A percentile compares a stretch with the other conserved stretches of the same genome.
Evolutionary conservation across 1,140 invertebrate genomes (phyloP).

Genomic region (Drosophila parabipectinata): DNA sequence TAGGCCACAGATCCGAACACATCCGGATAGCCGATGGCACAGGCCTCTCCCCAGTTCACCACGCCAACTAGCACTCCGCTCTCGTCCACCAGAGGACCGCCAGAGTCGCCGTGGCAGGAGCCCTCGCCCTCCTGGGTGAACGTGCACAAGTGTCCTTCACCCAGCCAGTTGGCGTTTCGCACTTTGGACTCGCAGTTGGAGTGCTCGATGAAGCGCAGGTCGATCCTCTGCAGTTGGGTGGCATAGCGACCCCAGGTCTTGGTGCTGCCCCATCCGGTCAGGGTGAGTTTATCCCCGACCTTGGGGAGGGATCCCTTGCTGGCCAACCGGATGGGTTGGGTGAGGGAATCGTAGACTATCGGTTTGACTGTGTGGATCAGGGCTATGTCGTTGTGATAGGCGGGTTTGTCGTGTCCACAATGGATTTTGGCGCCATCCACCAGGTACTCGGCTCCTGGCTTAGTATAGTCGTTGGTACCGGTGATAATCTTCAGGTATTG

Average conservation of each 20-base stretch:
- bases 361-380: constrained; percentile 82
- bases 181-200: constrained; percentile 50
- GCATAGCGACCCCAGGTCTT: constrained; percentile 68
- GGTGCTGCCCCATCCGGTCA: constrained; percentile 86
- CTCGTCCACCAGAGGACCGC: constrained; percentile 83
- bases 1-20: constrained; percentile 84
- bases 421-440: constrained; percentile 62
- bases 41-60: constrained; percentile 86
- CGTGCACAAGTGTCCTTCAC: constrained; percentile 86
- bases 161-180: constrained; percentile 54
- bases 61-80: constrained; percentile 77
- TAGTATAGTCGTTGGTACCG: constrained; percentile 65
- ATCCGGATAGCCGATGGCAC: constrained; percentile 85
- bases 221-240: constrained; percentile 71
- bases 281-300: constrained; percentile 69
- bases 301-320: constrained; percentile 39
- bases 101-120: constrained; percentile 85
- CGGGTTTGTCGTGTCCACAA: constrained; percentile 70
- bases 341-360: constrained; percentile 83
- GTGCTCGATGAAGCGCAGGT: constrained; percentile 56
- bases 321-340: constrained; percentile 82
- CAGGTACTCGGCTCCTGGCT: constrained; percentile 62
- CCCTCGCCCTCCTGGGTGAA: constrained; percentile 86
- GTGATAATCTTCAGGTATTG: constrained; percentile 72
- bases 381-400: constrained; percentile 85